Evolutionary conservation across 2,797 vertebrate genomes (phyloP).

Genomic region (Myotis vivesi): DNA sequence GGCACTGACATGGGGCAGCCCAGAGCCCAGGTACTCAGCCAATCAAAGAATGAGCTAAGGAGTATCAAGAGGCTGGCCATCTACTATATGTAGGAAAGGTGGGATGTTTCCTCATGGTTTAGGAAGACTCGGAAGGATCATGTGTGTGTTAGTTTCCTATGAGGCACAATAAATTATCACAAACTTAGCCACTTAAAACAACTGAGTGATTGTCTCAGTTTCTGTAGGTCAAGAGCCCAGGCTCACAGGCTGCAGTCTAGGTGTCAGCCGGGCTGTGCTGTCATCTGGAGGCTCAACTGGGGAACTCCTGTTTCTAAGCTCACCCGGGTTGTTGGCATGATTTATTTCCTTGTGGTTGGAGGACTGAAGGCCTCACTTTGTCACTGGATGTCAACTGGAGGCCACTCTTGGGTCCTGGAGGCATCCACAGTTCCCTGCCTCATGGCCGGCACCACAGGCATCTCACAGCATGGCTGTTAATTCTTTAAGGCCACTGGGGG

Average conservation of each 20-base stretch:
- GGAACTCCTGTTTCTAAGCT: not conserved
- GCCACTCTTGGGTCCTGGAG: not conserved
- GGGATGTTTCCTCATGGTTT: not conserved
- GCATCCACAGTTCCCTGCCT: not conserved
- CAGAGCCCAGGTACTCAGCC: not conserved
- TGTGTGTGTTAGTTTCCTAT: not conserved
- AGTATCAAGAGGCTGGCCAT: no score
- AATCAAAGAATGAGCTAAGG: not conserved
- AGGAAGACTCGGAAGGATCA: not conserved
- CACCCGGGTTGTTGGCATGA: no score
- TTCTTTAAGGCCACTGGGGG: not conserved
- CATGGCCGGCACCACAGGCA: accelerated
- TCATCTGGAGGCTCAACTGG: not conserved
- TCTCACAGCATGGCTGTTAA: not conserved
- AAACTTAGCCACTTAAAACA: not conserved
- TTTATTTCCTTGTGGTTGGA: not conserved
- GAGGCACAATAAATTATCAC: not conserved
- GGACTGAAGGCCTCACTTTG: not conserved
- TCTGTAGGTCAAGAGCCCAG: not conserved
- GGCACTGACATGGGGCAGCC: accelerated
- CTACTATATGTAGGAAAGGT: not conserved
- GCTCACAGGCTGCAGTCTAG: not conserved
- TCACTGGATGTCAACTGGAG: not conserved
- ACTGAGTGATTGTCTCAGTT: not conserved
- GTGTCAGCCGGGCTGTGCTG: accelerated